Percentiles rank a stretch among this genome's conserved stretches.
These are phyloP conservation scores for Leptarthrus brevirostris DNA, from an alignment of 2,888 invertebrate species.

Conservation along the genomic window DNA sequence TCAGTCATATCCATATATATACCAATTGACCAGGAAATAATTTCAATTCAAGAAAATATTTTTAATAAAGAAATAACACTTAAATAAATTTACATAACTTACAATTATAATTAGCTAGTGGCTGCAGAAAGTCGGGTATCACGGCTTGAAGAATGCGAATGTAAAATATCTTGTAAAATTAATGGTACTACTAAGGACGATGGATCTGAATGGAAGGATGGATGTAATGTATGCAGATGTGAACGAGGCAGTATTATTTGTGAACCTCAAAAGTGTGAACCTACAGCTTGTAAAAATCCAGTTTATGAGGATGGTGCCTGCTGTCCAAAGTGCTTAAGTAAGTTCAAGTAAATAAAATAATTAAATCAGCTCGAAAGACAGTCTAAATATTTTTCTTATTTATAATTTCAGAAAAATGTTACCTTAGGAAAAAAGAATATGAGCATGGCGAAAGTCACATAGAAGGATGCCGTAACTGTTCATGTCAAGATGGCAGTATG, in stretches of 20 bases:
- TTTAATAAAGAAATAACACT: neutral
- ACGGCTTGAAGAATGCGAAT: slow-evolving; percentile 89
- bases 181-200: slow-evolving; percentile 85
- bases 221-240: slow-evolving; percentile 90
- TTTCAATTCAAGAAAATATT: neutral
- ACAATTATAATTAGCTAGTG: slow-evolving; percentile 72
- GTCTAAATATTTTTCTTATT: slow-evolving; percentile 19
- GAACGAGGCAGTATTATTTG: slow-evolving; percentile 90
- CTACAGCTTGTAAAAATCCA: slow-evolving; percentile 83
- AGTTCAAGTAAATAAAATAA: slow-evolving; percentile 65
- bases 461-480: slow-evolving; percentile 83
- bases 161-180: slow-evolving; percentile 86
- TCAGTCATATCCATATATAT: too few relatives aligned
- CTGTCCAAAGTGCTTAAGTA: slow-evolving; percentile 88
- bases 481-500: slow-evolving; percentile 85
- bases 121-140: slow-evolving; percentile 77
- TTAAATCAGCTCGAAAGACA: too few relatives aligned
- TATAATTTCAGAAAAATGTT: slow-evolving; percentile 74
- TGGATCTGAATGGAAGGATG: slow-evolving; percentile 85
- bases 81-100: slow-evolving; percentile 35
- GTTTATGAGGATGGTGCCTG: slow-evolving; percentile 82
- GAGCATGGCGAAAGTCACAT: slow-evolving; percentile 82
- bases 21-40: slow-evolving; percentile 13
- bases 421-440: slow-evolving; percentile 75
- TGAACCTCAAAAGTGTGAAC: slow-evolving; percentile 83